Base-by-base conservation (phyloP, 1,140 invertebrate genomes). In the Eriocheir sinensis region DNA sequence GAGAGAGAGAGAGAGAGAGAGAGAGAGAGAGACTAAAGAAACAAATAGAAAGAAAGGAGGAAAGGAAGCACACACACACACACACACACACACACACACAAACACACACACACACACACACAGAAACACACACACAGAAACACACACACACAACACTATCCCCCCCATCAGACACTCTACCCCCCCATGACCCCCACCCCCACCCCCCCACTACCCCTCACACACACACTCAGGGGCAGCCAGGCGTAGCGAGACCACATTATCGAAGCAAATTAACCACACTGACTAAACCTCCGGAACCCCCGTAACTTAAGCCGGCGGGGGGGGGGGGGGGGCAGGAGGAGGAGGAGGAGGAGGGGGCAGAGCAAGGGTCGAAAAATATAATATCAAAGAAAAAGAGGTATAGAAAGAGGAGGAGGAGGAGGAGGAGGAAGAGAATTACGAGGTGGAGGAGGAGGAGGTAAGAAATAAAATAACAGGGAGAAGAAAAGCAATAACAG, bases 141-240 rank as follows among this genome's bases (percentile, higher is more conserved):
- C 80, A 86, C n/a, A 86, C 83, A 86, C 83, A 86, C 83, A 86
- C 83, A 86, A n/a, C n/a, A n/a, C n/a, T n/a, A n/a, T n/a, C n/a
- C n/a, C n/a, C n/a, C n/a, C n/a, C n/a, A n/a, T n/a, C n/a, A n/a
- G n/a, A n/a, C n/a, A n/a, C n/a, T n/a, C n/a, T n/a, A n/a, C n/a
- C n/a, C n/a, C n/a, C n/a, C n/a, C n/a, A n/a, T n/a, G n/a, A n/a
- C n/a, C n/a, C 83, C 8, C 83, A 86, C 85, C 32, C 85, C 9
- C 85, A 86, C 85, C 32, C 85, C 32, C 85, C 32, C 85, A 86
- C 85, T 34, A n/a, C 32, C 85, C 32, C 85, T 34, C 85, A 36
- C 85, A 86, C 85, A 86, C 85, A 86, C 85, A 86, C 85, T 34
- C 85, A 86, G 36, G 9, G 34, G 86, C 86, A 27, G n/a, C 86